phyloP scores from a whole-genome alignment of 2,888 invertebrate species.

The Sphaeridia pumilis region DNA sequence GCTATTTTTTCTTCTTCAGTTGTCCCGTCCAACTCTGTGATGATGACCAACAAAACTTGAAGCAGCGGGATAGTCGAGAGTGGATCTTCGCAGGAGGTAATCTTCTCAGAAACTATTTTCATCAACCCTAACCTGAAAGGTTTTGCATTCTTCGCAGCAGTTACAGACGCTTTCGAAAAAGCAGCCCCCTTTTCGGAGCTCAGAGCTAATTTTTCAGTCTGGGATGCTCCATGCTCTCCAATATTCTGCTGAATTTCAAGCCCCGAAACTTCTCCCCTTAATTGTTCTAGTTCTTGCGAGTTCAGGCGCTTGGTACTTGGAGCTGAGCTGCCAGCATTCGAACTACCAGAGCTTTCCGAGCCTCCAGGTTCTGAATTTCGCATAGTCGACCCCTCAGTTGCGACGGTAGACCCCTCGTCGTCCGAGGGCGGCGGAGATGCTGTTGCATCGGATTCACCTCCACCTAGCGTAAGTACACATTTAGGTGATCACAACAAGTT shows the following conservation, averaged over 20 bases:
- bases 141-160: conserved; percentile 9
- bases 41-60: conserved; percentile 33
- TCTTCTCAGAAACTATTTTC: conserved; percentile 31
- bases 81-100: conserved; percentile 24
- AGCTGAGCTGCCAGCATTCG: conserved; percentile 32
- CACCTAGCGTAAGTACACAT: conserved; percentile 14
- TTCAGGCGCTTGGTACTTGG: conserved; percentile 7
- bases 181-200: neutral
- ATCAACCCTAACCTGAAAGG: conserved; percentile 33
- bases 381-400: conserved; percentile 85
- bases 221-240: neutral
- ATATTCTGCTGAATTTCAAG: neutral
- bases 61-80: conserved; percentile 32
- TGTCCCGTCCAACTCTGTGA: conserved; percentile 33
- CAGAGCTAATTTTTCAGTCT: neutral
- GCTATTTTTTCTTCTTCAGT: conserved; percentile 29
- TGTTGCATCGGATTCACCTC: conserved; percentile 35
- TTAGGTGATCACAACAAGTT: neutral
- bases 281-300: too few relatives aligned
- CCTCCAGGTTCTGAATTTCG: conserved; percentile 35
- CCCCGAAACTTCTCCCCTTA: neutral
- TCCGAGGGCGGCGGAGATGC: conserved; percentile 63
- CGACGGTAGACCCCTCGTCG: conserved; percentile 89
- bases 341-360: conserved; percentile 35
- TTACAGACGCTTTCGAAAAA: too few relatives aligned